phyloP scores from a whole-genome alignment of 2,888 invertebrate genomes.

The Byasa hedistus region DNA sequence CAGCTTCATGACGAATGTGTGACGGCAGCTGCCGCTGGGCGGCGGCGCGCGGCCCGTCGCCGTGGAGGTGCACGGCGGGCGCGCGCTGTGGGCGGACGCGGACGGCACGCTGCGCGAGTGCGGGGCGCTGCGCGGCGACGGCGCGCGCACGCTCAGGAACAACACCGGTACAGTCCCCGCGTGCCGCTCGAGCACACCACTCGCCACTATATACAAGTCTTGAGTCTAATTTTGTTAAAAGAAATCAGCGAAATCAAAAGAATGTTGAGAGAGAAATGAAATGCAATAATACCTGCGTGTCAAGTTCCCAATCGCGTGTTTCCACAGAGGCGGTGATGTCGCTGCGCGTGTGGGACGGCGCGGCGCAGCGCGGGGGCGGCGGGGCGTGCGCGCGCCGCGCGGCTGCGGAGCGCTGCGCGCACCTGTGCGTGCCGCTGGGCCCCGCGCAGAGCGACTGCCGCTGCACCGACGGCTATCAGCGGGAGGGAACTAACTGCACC shows the following conservation, averaged over 20 bases:
- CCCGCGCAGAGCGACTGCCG: constrained; percentile 85
- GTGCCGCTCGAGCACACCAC: too few species aligned
- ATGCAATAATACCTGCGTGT: too few species aligned
- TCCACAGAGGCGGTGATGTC: constrained; percentile 81
- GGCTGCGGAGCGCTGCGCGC: constrained; percentile 79
- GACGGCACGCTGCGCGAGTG: constrained; percentile 77
- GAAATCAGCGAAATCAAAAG: too few species aligned
- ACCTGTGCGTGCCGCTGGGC: constrained; percentile 62
- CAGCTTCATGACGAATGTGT: not conserved
- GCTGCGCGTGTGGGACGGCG: constrained; percentile 85
- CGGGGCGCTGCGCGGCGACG: constrained; percentile 76
- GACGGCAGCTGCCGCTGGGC: constrained; percentile 49
- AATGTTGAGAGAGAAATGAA: too few species aligned
- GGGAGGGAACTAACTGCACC: constrained; percentile 42
- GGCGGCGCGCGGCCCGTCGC: constrained; percentile 79
- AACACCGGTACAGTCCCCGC: constrained; percentile 70
- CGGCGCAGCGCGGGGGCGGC: constrained; percentile 44
- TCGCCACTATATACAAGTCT: too few species aligned
- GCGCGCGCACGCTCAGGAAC: constrained; percentile 69
- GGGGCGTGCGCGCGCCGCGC: constrained; percentile 64
- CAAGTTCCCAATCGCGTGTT: not conserved
- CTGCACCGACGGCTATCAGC: constrained; percentile 84
- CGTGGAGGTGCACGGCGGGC: constrained; percentile 82
- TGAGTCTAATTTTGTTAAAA: too few species aligned
- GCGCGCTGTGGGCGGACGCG: constrained; percentile 85